Evolutionary conservation across 2,113 vertebrate species (phyloP).

Genomic region (Oreotrochilus melanogaster): DNA sequence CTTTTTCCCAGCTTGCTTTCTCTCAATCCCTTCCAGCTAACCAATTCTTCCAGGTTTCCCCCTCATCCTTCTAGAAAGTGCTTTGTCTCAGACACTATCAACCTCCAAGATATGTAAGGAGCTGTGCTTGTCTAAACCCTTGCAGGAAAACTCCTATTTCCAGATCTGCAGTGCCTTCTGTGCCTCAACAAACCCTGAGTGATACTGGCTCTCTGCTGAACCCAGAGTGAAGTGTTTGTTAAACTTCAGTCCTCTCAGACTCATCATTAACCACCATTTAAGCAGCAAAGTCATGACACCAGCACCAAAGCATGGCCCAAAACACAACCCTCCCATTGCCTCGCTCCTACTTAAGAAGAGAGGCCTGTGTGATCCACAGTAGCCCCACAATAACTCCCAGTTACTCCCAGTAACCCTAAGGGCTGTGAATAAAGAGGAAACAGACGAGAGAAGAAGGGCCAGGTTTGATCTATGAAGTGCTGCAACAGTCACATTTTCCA

Average conservation of each 20-base stretch:
- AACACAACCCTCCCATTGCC: neutral
- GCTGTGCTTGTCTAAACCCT: neutral
- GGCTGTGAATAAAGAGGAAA: neutral
- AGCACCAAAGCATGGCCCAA: neutral
- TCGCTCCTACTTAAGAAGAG: neutral
- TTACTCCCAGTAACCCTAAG: neutral
- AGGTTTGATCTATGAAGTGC: neutral
- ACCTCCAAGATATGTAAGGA: neutral
- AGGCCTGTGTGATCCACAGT: fast-evolving
- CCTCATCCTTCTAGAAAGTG: neutral
- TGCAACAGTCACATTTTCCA: neutral
- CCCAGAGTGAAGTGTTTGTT: neutral
- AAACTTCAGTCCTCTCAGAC: neutral
- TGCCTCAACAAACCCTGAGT: neutral
- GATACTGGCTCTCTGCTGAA: neutral
- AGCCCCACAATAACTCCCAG: neutral
- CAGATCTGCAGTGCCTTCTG: neutral
- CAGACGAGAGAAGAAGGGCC: neutral
- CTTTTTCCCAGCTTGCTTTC: neutral
- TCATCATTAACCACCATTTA: neutral
- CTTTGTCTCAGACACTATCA: neutral
- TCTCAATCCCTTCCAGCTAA: neutral
- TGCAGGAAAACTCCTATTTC: neutral
- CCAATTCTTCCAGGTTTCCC: neutral
- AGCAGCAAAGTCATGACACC: neutral